These are phyloP conservation scores for Psephotus haematonotus DNA, from an alignment of 2,113 vertebrate genomes.

Conservation along the genomic window DNA sequence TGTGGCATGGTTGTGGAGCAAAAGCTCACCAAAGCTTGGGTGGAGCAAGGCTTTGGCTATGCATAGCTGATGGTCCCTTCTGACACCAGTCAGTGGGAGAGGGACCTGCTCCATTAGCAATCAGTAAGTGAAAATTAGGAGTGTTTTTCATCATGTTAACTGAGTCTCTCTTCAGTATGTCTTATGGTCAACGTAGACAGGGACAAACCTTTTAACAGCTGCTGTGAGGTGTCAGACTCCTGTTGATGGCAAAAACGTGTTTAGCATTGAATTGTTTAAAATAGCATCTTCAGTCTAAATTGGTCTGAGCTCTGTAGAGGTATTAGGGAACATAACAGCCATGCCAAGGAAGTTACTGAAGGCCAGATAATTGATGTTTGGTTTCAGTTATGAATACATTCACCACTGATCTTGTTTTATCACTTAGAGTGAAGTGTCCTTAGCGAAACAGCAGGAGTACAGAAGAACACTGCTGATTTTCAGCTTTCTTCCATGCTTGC, in stretches of 20 bases:
- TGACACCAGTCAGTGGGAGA: rapidly evolving
- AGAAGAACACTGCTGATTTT: not conserved
- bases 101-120: not conserved
- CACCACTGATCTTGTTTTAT: not conserved
- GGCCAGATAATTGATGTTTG: not conserved
- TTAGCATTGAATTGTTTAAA: not conserved
- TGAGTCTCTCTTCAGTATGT: rapidly evolving
- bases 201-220: not conserved
- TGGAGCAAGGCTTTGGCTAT: not conserved
- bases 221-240: not conserved
- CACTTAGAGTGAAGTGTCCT: not conserved
- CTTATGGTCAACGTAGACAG: not conserved
- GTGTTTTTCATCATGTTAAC: not conserved
- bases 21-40: not conserved
- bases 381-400: not conserved
- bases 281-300: not conserved
- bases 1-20: not conserved
- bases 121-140: not conserved
- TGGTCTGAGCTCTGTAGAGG: not conserved
- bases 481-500: not conserved
- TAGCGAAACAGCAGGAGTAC: not conserved
- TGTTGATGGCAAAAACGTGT: not conserved
- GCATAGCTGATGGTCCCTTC: not conserved
- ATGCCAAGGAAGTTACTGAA: not conserved
- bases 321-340: not conserved